Percentiles rank a stretch among this genome's conserved stretches.
Evolutionary conservation across 1,140 invertebrate genomes (phyloP).

Genomic region (Cherax destructor): DNA sequence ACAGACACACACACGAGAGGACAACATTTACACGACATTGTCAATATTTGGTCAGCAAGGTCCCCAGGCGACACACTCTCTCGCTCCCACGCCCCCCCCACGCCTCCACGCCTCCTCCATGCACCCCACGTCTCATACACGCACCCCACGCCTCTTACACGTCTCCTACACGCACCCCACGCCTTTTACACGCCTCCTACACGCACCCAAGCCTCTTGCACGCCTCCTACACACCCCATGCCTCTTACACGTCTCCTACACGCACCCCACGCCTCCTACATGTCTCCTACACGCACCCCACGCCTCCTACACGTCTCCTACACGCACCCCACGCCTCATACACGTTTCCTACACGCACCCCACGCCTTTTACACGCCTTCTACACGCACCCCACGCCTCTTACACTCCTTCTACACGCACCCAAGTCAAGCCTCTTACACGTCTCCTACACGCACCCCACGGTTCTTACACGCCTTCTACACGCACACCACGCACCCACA

Average conservation of each 20-base stretch:
- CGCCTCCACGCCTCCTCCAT: too few species aligned
- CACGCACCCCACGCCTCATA: background rate
- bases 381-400: too few species aligned
- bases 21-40: slow-evolving; percentile 54
- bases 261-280: too few species aligned
- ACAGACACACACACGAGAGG: slow-evolving; percentile 34
- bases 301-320: too few species aligned
- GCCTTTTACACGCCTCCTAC: too few species aligned
- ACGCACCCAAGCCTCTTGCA: background rate
- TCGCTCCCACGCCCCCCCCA: background rate
- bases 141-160: too few species aligned
- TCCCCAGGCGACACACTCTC: background rate
- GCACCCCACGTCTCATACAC: too few species aligned
- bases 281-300: too few species aligned
- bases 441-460: too few species aligned
- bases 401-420: too few species aligned
- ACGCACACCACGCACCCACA: background rate
- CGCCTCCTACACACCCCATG: background rate
- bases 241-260: background rate
- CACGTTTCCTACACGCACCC: background rate
- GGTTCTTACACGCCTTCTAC: background rate
- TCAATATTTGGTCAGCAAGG: slow-evolving; percentile 53
- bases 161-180: too few species aligned
- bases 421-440: too few species aligned
- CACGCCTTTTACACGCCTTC: background rate